phyloP scores from a whole-genome alignment of 1,140 invertebrate genomes.

The Brevipalpus yothersi region DNA sequence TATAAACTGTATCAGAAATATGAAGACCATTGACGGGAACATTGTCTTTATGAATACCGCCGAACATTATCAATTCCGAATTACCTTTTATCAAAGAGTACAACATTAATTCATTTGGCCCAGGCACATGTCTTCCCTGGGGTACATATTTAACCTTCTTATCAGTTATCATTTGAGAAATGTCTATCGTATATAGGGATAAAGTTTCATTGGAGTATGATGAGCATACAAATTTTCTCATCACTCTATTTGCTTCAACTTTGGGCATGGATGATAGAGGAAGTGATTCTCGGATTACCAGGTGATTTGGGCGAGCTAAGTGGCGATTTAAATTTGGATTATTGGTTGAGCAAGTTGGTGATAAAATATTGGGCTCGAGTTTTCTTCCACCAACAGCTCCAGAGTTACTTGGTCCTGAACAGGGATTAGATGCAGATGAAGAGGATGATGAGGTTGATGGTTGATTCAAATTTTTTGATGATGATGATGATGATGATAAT shows the following conservation, averaged over 20 bases:
- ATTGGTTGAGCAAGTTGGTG: too few species aligned
- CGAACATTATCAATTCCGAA: constrained; percentile 79
- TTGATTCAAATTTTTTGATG: too few species aligned
- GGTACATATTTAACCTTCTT: constrained; percentile 44
- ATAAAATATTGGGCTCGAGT: too few species aligned
- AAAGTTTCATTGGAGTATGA: constrained; percentile 25
- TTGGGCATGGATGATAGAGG: too few species aligned
- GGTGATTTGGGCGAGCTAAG: too few species aligned
- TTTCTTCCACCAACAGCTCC: too few species aligned
- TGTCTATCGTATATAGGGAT: constrained; percentile 59
- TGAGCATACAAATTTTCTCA: not conserved
- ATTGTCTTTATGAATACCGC: constrained; percentile 38
- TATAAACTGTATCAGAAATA: not conserved
- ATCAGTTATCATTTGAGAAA: constrained; percentile 33
- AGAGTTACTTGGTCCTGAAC: too few species aligned
- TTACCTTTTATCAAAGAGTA: constrained; percentile 67
- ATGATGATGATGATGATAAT: too few species aligned
- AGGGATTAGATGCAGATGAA: too few species aligned
- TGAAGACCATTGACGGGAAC: not conserved
- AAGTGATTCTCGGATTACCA: too few species aligned
- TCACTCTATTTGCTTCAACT: not conserved
- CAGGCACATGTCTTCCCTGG: constrained; percentile 20
- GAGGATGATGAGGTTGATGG: too few species aligned
- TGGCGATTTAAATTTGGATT: too few species aligned
- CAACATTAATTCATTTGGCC: constrained; percentile 61